Evolutionary conservation across 2,797 vertebrate species (phyloP).

Genomic region (Bradypus variegatus): DNA sequence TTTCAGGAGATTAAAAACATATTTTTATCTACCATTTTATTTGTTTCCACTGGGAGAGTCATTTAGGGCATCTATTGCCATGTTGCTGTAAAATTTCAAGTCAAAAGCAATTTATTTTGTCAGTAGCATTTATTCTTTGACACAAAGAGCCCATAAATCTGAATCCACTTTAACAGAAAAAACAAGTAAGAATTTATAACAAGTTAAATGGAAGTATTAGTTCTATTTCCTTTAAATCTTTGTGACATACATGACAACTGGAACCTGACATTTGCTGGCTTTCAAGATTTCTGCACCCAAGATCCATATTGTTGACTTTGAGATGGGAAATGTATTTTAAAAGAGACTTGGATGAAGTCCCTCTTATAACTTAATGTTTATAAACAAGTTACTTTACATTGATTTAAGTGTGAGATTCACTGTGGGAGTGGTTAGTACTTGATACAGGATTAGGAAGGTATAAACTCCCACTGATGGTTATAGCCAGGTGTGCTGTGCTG

Average conservation of each 20-base stretch:
- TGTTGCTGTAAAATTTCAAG: neutral
- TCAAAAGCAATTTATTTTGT: neutral
- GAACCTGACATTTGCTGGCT: neutral
- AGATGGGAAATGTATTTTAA: slow-evolving; percentile 9
- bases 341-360: neutral
- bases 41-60: neutral
- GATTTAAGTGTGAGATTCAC: neutral
- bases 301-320: neutral
- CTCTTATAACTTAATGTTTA: neutral
- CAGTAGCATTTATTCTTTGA: neutral
- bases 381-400: neutral
- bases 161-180: neutral
- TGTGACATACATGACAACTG: neutral
- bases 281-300: neutral
- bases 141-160: neutral
- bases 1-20: neutral
- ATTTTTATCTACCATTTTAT: neutral
- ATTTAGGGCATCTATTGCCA: neutral
- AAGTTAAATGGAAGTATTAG: neutral
- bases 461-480: neutral
- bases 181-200: neutral
- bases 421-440: neutral
- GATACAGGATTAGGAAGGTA: neutral
- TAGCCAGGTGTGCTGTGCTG: neutral
- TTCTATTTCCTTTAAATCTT: neutral